Evolutionary conservation across 1,140 invertebrate species (phyloP), one percentile per base, ranked within the genome.

Genomic region (Theocolax elegans): DNA sequence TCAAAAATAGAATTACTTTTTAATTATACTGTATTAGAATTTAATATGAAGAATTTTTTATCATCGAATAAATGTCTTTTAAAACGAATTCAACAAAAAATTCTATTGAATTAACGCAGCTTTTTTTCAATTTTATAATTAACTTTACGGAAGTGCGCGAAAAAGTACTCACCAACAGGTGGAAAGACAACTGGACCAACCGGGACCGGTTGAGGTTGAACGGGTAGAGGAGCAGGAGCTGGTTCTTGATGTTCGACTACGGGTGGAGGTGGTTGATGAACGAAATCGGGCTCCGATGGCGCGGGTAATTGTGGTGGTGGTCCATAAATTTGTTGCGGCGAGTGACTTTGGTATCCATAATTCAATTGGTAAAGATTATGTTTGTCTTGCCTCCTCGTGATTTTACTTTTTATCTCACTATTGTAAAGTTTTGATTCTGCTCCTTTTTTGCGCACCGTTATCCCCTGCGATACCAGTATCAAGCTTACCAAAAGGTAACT

Each of bases 201-300:
- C 44, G 60, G 71, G 71, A 15, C 12, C 60, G 27, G n/a, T n/a
- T n/a, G n/a, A n/a, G n/a, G n/a, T n/a, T n/a, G n/a, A n/a, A 40
- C 21, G 49, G 60, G 71, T 71, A 15, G 6, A 62, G 27, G n/a
- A 10, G 12, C 49, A 76, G 38, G 72, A 31, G 83, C 72, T 3
- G 77, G 75, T 0, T 79, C 76, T 44, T 79, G 77, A 48, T 80
- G 77, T 1, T 72, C 70, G 0, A 56, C 59, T 15, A 63, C 59
- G 31, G 44, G 10, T 0, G 56, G 19, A 2, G 69, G 62, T 8
- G 51, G 46, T 7, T 13, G 40, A 2, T 62, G 48, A 2, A 40
- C 44, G 19, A 27, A 23, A 7, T 65, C 60, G 2, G 68, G 62
- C 12, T 65, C 53, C 17, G 19, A 21, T 19, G 48, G 27, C 1